phyloP scores from a whole-genome alignment of 2,888 invertebrate genomes.

The Lissocephala sabroskyi region DNA sequence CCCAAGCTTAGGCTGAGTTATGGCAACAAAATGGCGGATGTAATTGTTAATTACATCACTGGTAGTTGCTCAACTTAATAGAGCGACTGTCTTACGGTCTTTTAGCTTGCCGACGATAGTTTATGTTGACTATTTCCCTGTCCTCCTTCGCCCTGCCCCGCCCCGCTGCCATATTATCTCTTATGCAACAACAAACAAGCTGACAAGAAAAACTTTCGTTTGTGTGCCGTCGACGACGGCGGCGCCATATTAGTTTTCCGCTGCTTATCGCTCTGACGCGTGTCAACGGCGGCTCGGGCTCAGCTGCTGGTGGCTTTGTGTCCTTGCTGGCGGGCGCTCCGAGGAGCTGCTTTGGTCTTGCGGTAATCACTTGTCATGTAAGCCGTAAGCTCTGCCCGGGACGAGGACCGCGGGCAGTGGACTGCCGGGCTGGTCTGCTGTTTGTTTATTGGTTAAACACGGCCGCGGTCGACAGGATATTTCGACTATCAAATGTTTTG shows the following conservation, averaged over 20 bases:
- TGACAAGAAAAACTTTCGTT: too few species aligned
- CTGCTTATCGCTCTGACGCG: conserved; percentile 33
- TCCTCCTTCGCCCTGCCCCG: too few species aligned
- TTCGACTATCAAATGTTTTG: too few species aligned
- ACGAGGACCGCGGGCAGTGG: background rate
- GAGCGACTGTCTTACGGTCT: too few species aligned
- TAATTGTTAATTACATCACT: background rate
- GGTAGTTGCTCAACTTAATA: background rate
- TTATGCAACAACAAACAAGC: too few species aligned
- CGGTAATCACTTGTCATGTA: conserved; percentile 54
- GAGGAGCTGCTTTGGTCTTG: too few species aligned
- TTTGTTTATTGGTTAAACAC: conserved; percentile 57
- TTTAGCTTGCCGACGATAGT: too few species aligned
- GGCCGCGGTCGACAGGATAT: too few species aligned
- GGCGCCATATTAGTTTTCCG: conserved; percentile 2
- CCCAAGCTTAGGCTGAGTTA: too few species aligned
- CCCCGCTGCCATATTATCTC: too few species aligned
- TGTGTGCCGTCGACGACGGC: background rate
- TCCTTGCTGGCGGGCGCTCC: background rate
- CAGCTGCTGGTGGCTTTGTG: too few species aligned
- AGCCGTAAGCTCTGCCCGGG: conserved; percentile 35
- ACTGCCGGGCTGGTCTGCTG: background rate
- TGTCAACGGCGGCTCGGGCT: conserved; percentile 13
- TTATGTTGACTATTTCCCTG: too few species aligned
- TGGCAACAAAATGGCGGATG: background rate